phyloP scores from a whole-genome alignment of 23 tunicate species.

The Trididemnum nubilum region DNA sequence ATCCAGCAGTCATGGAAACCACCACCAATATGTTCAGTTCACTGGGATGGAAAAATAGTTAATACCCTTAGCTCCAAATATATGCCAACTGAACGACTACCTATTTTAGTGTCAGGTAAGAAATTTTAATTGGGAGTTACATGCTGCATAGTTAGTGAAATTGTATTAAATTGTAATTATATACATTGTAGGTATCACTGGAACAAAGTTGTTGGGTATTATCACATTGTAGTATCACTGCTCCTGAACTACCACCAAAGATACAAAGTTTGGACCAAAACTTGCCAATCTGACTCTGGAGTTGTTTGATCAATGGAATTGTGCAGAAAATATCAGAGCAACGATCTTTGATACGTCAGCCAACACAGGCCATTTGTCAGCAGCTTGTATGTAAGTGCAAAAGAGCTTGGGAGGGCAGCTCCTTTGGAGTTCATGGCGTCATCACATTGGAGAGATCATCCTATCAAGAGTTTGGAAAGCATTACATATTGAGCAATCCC shows the following conservation, averaged over 20 bases:
- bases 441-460: not conserved
- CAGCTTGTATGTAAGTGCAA: not conserved
- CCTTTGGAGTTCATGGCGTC: conserved; percentile 1
- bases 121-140: not conserved
- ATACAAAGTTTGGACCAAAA: not conserved
- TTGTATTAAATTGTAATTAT: not conserved
- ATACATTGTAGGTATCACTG: not conserved
- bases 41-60: not conserved
- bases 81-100: not conserved
- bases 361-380: not conserved
- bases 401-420: not conserved
- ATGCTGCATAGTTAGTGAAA: not conserved
- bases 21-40: not conserved
- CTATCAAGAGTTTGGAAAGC: not conserved
- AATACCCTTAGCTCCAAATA: not conserved
- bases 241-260: not conserved
- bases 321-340: not conserved
- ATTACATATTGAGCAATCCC: not conserved
- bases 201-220: not conserved
- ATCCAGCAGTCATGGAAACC: not conserved
- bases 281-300: not conserved
- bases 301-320: not conserved
- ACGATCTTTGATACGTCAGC: conserved; percentile 1
- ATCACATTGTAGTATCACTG: too few relatives aligned
- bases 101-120: not conserved